Percentiles rank a stretch among this genome's conserved stretches.
Conservation (phyloP, 2,113 vertebrate species). For the Nothobranchius kuhntae region DNA sequence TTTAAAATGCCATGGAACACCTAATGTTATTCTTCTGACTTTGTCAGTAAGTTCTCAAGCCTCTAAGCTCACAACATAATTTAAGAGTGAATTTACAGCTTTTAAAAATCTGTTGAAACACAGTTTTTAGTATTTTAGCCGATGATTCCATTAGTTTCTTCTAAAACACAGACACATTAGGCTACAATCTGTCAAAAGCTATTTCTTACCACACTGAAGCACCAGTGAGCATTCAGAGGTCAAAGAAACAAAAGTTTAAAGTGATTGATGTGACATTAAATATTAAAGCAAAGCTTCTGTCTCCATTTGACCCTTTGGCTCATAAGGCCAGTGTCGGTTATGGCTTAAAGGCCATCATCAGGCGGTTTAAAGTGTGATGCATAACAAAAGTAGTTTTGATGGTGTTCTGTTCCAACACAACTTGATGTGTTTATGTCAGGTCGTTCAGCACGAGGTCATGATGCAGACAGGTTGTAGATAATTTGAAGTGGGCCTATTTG, state of each 20-base stretch:
- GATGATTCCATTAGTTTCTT: conserved; percentile 1
- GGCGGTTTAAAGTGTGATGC: conserved; percentile 11
- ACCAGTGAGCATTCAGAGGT: conserved; percentile 32
- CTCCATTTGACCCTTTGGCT: conserved; percentile 15
- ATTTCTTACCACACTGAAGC: conserved; percentile 9
- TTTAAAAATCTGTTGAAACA: background rate
- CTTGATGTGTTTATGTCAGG: conserved; percentile 41
- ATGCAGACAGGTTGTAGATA: conserved; percentile 69
- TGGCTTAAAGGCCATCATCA: conserved; percentile 13
- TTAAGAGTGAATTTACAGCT: too few species aligned
- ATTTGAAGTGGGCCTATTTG: conserved; percentile 64
- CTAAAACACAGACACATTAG: background rate
- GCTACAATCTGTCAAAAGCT: background rate
- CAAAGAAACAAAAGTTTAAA: conserved; percentile 21
- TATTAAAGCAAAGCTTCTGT: conserved; percentile 29
- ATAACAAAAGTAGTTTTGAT: conserved; percentile 22
- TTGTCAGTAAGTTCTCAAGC: background rate
- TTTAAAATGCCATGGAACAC: too few species aligned
- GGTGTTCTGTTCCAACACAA: conserved; percentile 14
- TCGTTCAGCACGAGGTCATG: conserved; percentile 31
- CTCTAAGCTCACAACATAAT: too few species aligned
- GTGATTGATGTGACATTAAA: conserved; percentile 30
- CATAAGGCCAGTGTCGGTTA: conserved; percentile 13
- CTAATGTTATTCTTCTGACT: background rate
- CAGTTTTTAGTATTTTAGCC: background rate